Evolutionary conservation across 2,888 invertebrate species (phyloP), one percentile per base, ranked within the genome.

Genomic region (Mactromeris polynyma): DNA sequence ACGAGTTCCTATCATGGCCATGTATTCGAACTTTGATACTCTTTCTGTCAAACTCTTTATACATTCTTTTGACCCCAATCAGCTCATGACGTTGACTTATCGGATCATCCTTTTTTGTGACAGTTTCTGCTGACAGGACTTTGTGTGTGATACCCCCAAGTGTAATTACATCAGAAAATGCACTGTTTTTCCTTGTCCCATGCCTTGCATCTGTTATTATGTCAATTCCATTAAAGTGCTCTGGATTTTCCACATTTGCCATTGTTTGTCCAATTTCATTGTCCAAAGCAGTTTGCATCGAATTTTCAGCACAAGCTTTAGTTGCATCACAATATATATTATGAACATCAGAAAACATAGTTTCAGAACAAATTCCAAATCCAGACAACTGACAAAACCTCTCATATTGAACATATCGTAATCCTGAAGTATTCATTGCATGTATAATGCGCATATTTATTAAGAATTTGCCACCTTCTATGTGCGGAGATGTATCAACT

Each of bases 1-100:
- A 85, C 2, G 86, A 33, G 79, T 89, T 90, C 64, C 88, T 69
- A 54, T 88, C 84, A 82, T 90, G 90, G 31, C 84, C 90, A 69
- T 90, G 88, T 6, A 83, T 33, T 26, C 83, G 81, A n/a, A 90
- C 40, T 81, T 14, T 90, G 87, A 80, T 85, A 87, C 26, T 85
- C 51, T 51, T 90, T n/a, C n/a, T n/a, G n/a, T n/a, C n/a, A n/a
- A n/a, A n/a, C n/a, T n/a, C n/a, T n/a, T n/a, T n/a, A n/a, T n/a
- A 42, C 19, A 88, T 36, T n/a, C 81, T 78, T 78, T 88, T 84
- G 21, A 83, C 85, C 19, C 84, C 86, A 11, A 84, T 31, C 21
- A 90, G 77, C 42, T 89, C 88, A 73, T 90, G 90, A 38, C 88
- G 40, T 77, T 86, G 90, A 3, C 40, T 51, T 17, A 36, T 19